Percentiles rank a stretch among this genome's conserved stretches.
These are phyloP conservation scores for Trididemnum miniatum DNA, from an alignment of 23 tunicate species.

Conservation along the genomic window DNA sequence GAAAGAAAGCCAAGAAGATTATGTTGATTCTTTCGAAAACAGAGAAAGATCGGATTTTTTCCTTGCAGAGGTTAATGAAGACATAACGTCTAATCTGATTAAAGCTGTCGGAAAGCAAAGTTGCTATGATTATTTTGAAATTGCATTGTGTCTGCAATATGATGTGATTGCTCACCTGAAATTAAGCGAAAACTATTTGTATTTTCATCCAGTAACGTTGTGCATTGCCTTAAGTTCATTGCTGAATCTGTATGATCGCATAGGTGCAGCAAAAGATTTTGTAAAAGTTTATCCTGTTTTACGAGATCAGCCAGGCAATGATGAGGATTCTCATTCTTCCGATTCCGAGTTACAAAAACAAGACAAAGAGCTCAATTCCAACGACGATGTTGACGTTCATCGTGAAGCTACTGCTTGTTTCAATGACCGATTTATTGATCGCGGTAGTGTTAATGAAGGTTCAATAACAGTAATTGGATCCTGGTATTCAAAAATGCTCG, in stretches of 20 bases:
- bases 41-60: no score
- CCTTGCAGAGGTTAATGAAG: background rate
- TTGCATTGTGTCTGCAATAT: background rate
- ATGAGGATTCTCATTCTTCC: no score
- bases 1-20: constrained; percentile 16
- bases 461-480: no score
- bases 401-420: no score
- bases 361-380: no score
- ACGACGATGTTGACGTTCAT: no score
- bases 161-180: background rate
- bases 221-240: background rate
- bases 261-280: background rate
- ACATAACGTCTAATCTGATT: background rate
- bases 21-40: background rate
- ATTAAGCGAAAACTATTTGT: background rate
- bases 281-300: background rate
- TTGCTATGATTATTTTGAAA: background rate
- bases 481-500: no score
- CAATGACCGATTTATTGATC: no score
- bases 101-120: background rate
- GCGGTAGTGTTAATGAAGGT: no score
- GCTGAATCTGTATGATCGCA: background rate
- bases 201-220: background rate
- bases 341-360: no score
- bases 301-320: background rate